Percentiles rank a stretch among this genome's conserved stretches.
These are phyloP conservation scores for Drosophila phalerata DNA, from an alignment of 2,888 invertebrate genomes.

Conservation along the genomic window DNA sequence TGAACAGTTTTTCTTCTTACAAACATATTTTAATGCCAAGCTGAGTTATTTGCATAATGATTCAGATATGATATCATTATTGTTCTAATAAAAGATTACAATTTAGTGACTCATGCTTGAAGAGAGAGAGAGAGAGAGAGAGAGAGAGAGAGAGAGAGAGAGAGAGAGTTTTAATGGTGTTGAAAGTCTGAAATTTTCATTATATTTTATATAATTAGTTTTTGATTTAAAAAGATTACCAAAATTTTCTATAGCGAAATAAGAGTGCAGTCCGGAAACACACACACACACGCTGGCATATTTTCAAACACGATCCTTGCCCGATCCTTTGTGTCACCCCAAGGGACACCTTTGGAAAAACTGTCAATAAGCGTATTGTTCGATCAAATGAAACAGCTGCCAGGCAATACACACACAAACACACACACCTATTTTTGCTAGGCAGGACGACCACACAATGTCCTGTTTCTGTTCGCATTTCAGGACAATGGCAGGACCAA, in stretches of 20 bases:
- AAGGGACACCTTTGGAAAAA: conserved; percentile 72
- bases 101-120: conserved; percentile 3
- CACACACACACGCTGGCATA: conserved; percentile 37
- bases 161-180: no score
- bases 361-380: conserved; percentile 79
- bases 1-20: neutral
- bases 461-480: conserved; percentile 22
- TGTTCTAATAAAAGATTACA: neutral
- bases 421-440: conserved; percentile 41
- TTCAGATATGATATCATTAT: conserved; percentile 26
- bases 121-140: no score
- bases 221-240: neutral
- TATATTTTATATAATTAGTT: neutral
- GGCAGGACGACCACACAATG: conserved; percentile 57
- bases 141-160: no score
- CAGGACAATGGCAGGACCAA: conserved; percentile 25
- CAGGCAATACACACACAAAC: conserved; percentile 34
- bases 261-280: conserved; percentile 54
- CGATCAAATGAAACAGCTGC: conserved; percentile 69
- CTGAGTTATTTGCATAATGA: conserved; percentile 4
- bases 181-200: neutral
- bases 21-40: neutral
- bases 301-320: conserved; percentile 40
- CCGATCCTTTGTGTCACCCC: conserved; percentile 43
- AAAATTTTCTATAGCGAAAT: neutral